Evolutionary conservation across 2,113 vertebrate species (phyloP).

Genomic region (Tautogolabrus adspersus): DNA sequence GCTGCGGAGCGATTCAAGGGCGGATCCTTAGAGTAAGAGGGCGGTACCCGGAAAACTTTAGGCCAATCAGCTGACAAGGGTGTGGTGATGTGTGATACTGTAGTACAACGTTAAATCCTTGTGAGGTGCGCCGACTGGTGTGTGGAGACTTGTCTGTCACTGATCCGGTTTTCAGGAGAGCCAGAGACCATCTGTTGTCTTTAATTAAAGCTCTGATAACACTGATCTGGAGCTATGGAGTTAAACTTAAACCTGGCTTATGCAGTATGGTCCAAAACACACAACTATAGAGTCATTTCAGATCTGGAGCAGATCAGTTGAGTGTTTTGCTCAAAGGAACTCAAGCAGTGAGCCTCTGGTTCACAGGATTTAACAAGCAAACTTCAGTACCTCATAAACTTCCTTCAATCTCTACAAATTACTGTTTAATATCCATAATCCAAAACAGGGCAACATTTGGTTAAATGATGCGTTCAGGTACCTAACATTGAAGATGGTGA

Average conservation of each 20-base stretch:
- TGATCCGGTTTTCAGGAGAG: conserved; percentile 15
- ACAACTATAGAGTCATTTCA: neutral
- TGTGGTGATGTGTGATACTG: conserved; percentile 49
- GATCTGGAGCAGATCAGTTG: neutral
- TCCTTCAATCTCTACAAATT: neutral
- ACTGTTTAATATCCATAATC: neutral
- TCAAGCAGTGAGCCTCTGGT: neutral
- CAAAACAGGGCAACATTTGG: conserved; percentile 22
- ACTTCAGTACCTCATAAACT: neutral
- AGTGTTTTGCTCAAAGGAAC: neutral
- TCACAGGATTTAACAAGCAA: neutral
- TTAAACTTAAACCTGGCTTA: neutral
- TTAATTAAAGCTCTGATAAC: neutral
- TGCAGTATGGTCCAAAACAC: neutral
- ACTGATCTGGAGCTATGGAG: neutral
- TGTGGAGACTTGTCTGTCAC: conserved; percentile 43
- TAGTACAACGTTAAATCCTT: conserved; percentile 43
- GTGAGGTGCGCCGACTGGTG: conserved; percentile 80
- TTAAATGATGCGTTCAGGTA: conserved; percentile 25
- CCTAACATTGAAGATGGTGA: conserved; percentile 18
- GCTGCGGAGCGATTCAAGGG: conserved; percentile 54
- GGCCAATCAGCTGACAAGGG: conserved; percentile 76
- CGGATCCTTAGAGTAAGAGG: conserved; percentile 46
- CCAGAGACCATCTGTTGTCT: neutral
- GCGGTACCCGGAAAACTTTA: conserved; percentile 78